Percentiles rank a stretch among this genome's conserved stretches.
Conservation (phyloP, 2,113 vertebrate species). For the Eubucco bourcierii region DNA sequence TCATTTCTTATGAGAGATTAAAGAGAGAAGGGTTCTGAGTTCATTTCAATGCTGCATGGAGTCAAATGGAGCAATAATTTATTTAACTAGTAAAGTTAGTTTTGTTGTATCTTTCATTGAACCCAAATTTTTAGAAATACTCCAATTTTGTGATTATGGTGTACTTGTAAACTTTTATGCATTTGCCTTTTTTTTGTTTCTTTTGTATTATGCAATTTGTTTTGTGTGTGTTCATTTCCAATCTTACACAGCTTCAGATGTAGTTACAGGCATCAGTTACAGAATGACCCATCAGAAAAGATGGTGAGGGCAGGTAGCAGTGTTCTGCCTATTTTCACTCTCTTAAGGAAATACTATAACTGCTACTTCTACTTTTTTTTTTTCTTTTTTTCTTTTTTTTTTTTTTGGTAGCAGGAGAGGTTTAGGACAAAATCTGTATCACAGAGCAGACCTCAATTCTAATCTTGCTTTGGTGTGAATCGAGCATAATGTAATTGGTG, state of each 20-base stretch:
- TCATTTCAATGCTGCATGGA: constrained; percentile 82
- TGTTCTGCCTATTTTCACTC: constrained; percentile 30
- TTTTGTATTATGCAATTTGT: constrained; percentile 52
- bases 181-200: constrained; percentile 45
- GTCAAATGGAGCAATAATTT: constrained; percentile 81
- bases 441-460: neutral
- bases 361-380: neutral
- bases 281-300: neutral
- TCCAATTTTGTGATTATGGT: constrained; percentile 70
- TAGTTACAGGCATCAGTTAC: constrained; percentile 1
- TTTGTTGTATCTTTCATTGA: constrained; percentile 44
- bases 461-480: constrained; percentile 36
- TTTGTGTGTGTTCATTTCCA: constrained; percentile 47
- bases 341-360: constrained; percentile 25
- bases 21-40: constrained; percentile 72
- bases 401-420: neutral
- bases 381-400: neutral
- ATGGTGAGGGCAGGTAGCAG: neutral
- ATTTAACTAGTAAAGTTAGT: constrained; percentile 45
- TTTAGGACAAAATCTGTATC: neutral
- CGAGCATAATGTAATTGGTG: neutral
- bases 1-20: constrained; percentile 76
- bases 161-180: constrained; percentile 51
- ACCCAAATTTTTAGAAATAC: constrained; percentile 62
- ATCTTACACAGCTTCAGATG: constrained; percentile 41